Evolutionary conservation across 2,888 invertebrate genomes (phyloP).

Genomic region (Drosophila quinaria): DNA sequence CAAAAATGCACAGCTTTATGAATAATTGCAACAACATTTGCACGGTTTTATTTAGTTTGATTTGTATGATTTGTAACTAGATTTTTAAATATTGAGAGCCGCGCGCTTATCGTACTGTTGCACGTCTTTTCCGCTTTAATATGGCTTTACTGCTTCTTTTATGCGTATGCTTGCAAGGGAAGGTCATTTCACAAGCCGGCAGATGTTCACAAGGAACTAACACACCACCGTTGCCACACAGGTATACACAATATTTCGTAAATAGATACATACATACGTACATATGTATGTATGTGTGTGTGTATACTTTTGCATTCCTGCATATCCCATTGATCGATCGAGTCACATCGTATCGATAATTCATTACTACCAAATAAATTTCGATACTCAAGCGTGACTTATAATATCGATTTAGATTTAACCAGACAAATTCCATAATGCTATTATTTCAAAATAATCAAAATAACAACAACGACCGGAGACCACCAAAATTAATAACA

Average conservation of each 20-base stretch:
- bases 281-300: constrained; percentile 9
- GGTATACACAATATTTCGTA: constrained; percentile 49
- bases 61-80: constrained; percentile 3
- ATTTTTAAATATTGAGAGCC: constrained; percentile 1
- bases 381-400: neutral
- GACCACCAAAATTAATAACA: neutral
- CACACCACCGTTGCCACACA: constrained; percentile 57
- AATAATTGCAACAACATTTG: constrained; percentile 40
- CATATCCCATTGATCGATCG: constrained; percentile 26
- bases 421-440: neutral
- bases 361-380: neutral
- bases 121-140: constrained; percentile 44
- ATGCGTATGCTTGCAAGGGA: constrained; percentile 37
- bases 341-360: constrained; percentile 37
- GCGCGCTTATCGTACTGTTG: constrained; percentile 32
- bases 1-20: constrained; percentile 22
- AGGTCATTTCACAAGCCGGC: constrained; percentile 60
- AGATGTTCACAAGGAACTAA: constrained; percentile 52
- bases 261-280: constrained; percentile 21
- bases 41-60: neutral
- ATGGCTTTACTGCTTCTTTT: constrained; percentile 43
- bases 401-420: neutral
- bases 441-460: neutral
- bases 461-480: neutral
- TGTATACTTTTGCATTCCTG: constrained; percentile 6